Conservation (phyloP, 23 tunicate genomes). For the Clavelina lepadiformis region DNA sequence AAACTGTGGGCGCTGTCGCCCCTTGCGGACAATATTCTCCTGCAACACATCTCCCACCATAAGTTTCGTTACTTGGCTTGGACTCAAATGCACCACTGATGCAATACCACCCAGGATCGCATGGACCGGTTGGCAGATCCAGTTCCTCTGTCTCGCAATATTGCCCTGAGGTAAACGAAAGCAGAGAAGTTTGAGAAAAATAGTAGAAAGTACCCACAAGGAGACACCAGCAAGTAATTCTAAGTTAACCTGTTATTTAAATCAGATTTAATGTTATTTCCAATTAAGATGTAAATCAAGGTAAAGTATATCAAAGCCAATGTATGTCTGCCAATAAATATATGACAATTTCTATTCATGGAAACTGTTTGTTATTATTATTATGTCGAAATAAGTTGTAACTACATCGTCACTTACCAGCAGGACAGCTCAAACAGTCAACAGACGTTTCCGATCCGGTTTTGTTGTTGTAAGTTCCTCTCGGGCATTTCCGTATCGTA, state of each 20-base stretch:
- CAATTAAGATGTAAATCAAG: too few species aligned
- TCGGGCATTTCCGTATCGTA: constrained; percentile 17
- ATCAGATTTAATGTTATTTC: too few species aligned
- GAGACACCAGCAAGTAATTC: too few species aligned
- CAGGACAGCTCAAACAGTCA: constrained; percentile 46
- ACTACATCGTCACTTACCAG: too few species aligned
- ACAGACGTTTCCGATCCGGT: constrained; percentile 7
- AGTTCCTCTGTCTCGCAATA: constrained; percentile 42
- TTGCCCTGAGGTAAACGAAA: constrained; percentile 34
- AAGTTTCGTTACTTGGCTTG: constrained; percentile 29
- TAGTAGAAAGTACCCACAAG: too few species aligned
- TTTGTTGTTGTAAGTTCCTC: constrained; percentile 67
- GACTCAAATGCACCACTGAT: constrained; percentile 24
- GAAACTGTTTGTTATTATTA: too few species aligned
- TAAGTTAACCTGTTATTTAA: too few species aligned
- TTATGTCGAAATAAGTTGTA: too few species aligned
- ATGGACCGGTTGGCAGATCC: constrained; percentile 34
- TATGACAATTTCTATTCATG: too few species aligned
- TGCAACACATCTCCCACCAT: constrained; percentile 64
- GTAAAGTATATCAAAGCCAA: too few species aligned
- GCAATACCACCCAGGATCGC: constrained; percentile 77
- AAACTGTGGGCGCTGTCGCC: constrained; percentile 37
- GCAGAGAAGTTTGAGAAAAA: too few species aligned
- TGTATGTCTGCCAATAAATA: too few species aligned
- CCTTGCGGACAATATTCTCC: constrained; percentile 84